Base-by-base conservation (phyloP, 1,140 invertebrate species). In the Wiebesia pumilae region DNA sequence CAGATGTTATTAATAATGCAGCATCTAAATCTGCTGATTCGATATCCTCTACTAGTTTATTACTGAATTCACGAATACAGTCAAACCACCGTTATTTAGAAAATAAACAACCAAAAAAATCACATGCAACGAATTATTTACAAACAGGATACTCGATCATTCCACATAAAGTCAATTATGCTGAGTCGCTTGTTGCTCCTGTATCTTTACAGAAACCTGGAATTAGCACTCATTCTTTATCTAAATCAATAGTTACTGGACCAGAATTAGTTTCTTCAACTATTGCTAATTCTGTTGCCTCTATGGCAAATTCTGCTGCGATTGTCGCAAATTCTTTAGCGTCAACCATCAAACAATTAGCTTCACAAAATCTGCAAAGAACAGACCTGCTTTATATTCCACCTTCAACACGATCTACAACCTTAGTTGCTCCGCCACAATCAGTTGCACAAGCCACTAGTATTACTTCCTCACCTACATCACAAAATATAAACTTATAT, bases 271-370 rank as follows among this genome's bases (percentile, higher is more conserved):
- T 65, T 43, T 43, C 73, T 62, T 73, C 81, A 10, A n/a, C 40
- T 40, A 69, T 79, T 69, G 75, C 81, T 0, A 83, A 73, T 19
- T 83, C 81, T 0, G 35, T 65, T 1, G 69, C 77, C 0, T 84
- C 82, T 16, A 75, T 86, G 47, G 79, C 58, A 3, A 81, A 81
- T 35, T 62, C 84, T 12, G 69, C 79, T 40, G 38, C 84, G 7
- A 30, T 47, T 2, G 65, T 85, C 0, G 79, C 78, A 24, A 81
- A 65, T 14, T 62, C 84, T 4, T 58, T 85, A n/a, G 73, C 84
- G 21, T 81, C 78, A 38, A 35, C 65, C 0, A 33, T 86, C 3
- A 33, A 35, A 27, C 69, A 86, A 47, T 16, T 75, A 14, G 0
- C 79, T 86, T 58, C 38, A 24, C 35, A 75, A 40, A 86, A 81